These are phyloP conservation scores for Hippocampus barbouri DNA, from an alignment of 2,113 vertebrate genomes.

Conservation along the genomic window DNA sequence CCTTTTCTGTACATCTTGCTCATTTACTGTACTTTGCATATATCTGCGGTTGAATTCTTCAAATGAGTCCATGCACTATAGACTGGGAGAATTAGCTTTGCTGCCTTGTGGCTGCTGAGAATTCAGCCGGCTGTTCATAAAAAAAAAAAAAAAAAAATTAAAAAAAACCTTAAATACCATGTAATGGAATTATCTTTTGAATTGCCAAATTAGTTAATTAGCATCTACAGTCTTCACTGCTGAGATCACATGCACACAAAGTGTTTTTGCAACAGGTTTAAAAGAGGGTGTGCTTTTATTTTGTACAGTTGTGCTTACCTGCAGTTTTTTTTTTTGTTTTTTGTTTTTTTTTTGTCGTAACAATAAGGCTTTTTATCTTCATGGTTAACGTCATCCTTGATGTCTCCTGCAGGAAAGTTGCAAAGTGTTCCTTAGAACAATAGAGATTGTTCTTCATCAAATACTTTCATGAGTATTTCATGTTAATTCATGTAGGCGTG, in stretches of 20 bases:
- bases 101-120: conserved; percentile 32
- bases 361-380: background rate
- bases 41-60: conserved; percentile 46
- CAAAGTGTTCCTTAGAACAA: conserved; percentile 14
- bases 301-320: background rate
- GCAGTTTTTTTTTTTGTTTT: background rate
- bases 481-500: conserved; percentile 53
- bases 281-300: conserved; percentile 5
- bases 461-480: conserved; percentile 41
- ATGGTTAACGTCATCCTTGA: conserved; percentile 29
- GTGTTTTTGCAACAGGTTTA: conserved; percentile 34
- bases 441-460: conserved; percentile 23
- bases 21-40: conserved; percentile 52
- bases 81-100: conserved; percentile 8
- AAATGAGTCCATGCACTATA: conserved; percentile 13
- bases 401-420: conserved; percentile 8
- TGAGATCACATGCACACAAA: background rate
- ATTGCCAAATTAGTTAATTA: conserved; percentile 50
- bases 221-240: conserved; percentile 15
- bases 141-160: conserved; percentile 1
- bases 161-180: conserved; percentile 33
- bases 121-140: conserved; percentile 32
- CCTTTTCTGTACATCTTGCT: conserved; percentile 23
- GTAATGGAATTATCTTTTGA: conserved; percentile 56
- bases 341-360: background rate